A percentile compares a stretch with the other conserved stretches of the same genome.
Evolutionary conservation across 2,797 vertebrate species (phyloP).

Genomic region (Phyllotis vaccarum): DNA sequence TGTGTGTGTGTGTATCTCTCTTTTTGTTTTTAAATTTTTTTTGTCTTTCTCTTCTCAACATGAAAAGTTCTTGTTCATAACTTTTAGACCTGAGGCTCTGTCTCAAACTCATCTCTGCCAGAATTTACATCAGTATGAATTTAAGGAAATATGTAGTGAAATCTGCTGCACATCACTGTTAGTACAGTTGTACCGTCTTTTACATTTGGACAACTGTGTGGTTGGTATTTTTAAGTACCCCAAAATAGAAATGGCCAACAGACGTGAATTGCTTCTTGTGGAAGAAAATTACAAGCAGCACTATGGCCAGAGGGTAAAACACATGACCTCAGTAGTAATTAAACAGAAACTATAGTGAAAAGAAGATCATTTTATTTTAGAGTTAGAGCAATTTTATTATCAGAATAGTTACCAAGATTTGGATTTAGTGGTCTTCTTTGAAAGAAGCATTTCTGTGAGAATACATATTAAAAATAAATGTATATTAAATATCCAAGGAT

Average conservation of each 20-base stretch:
- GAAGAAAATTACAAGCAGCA: neutral
- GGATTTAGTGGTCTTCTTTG: neutral
- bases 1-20: neutral
- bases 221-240: neutral
- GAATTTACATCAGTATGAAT: neutral
- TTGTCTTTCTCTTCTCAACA: neutral
- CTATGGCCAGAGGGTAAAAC: neutral
- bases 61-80: neutral
- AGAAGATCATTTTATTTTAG: slow-evolving; percentile 5
- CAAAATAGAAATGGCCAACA: neutral
- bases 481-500: neutral
- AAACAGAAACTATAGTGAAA: neutral
- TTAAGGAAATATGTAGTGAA: slow-evolving; percentile 46
- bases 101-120: neutral
- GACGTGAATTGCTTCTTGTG: neutral
- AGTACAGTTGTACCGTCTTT: neutral
- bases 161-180: neutral
- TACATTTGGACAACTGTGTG: neutral
- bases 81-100: neutral
- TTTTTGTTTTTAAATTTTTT: neutral
- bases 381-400: neutral
- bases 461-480: neutral
- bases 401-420: neutral
- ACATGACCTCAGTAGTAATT: neutral
- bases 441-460: neutral